Base-by-base conservation (phyloP, 2,888 invertebrate species). In the Dermolepida albohirtum region DNA sequence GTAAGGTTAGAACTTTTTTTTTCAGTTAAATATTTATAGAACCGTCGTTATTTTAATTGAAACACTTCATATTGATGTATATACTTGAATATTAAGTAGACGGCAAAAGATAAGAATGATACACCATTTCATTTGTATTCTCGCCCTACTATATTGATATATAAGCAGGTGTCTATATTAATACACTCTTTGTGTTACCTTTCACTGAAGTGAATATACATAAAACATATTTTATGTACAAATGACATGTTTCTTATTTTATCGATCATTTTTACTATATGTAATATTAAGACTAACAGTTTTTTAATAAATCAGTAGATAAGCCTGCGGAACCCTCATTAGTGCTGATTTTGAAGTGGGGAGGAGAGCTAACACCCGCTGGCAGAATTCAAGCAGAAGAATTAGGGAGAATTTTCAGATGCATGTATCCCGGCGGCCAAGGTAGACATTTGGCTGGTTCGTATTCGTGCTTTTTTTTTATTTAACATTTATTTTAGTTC, bases 351-450 rank as follows among this genome's bases (percentile, higher is more conserved):
- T 86, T 99, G 71, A 99, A 99, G 86, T 99, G 99, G 99, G 99
- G 99, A 71, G 99, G 99, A 51, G 99, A 99, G 85, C 85, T 99
- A 79, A 99, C 99, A 6, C 97, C 98, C 0, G 98, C 98, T 1
- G 99, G 99, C 2, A 90, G 97, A 73, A 94, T 96, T 68, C 98
- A 98, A 85, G 98, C 98, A 0, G 98, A 98, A 85, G 97, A 98
- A 84, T 85, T 98, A 74, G 99, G 99, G 49, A 89, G 97, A 76
- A 97, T 98, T 82, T 99, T 99, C 87, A 92, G 99, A 73, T 98
- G 98, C 88, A 97, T 99, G 93, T 99, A 99, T 85, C 99, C 99
- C 10, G 98, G 97, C 66, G 97, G 97, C 73, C 97, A 97, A 90
- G 94, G 94, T 80, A 89, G 94, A 79, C 93, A 94, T 81, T 89